phyloP scores from a whole-genome alignment of 1,140 invertebrate genomes.

The Scaptomyza hsui region DNA sequence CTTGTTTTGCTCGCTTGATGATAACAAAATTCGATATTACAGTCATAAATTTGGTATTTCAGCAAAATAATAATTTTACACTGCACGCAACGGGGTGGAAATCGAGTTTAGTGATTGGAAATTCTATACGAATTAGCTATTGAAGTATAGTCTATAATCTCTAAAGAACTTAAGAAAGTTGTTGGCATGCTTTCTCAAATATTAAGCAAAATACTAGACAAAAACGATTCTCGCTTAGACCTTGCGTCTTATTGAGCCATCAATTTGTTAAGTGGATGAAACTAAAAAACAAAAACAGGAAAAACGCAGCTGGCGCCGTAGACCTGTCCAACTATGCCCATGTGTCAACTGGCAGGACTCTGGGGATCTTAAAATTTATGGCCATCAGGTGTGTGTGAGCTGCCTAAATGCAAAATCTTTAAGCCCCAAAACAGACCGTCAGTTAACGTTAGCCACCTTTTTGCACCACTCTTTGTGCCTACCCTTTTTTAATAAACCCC shows the following conservation, averaged over 20 bases:
- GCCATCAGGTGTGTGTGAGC: constrained; percentile 42
- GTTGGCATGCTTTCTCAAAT: too few relatives aligned
- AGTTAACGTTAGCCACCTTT: constrained; percentile 18
- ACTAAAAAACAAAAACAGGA: background rate
- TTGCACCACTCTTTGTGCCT: background rate
- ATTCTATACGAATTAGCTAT: too few relatives aligned
- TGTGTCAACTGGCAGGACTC: constrained; percentile 49
- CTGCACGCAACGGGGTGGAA: background rate
- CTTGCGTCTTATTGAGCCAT: constrained; percentile 18
- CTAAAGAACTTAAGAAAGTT: too few relatives aligned
- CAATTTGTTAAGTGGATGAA: constrained; percentile 39
- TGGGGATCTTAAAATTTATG: constrained; percentile 39
- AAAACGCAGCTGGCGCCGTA: constrained; percentile 19
- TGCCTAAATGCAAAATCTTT: constrained; percentile 39
- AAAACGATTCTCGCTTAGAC: background rate
- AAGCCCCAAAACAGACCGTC: constrained; percentile 29
- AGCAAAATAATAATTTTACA: constrained; percentile 5
- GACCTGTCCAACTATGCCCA: constrained; percentile 26
- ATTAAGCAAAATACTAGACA: background rate
- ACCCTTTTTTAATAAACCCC: constrained; percentile 30
- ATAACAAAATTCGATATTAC: constrained; percentile 41
- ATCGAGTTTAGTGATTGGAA: background rate
- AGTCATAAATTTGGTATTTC: constrained; percentile 67
- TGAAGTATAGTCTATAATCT: too few relatives aligned
- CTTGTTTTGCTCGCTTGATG: constrained; percentile 24